phyloP scores from a whole-genome alignment of 1,140 invertebrate genomes.

The Macrotrachela quadricornifera region DNA sequence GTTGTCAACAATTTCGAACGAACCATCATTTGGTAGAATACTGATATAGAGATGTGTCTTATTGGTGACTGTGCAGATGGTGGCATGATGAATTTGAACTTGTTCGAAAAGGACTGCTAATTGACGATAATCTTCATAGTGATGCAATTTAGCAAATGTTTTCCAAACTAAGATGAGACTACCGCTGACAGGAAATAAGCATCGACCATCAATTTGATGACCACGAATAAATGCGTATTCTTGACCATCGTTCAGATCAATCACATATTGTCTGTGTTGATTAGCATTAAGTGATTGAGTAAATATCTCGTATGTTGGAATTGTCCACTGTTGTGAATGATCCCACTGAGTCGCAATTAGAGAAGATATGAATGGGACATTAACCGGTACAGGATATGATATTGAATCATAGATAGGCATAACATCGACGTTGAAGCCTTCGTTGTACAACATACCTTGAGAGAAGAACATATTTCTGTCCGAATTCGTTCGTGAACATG shows the following conservation, averaged over 20 bases:
- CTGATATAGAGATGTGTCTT: slow-evolving; percentile 63
- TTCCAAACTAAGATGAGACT: slow-evolving; percentile 79
- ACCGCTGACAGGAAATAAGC: slow-evolving; percentile 81
- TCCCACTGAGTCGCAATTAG: not conserved
- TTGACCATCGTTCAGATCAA: slow-evolving; percentile 42
- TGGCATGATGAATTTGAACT: slow-evolving; percentile 65
- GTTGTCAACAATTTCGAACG: no score
- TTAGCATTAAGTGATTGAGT: not conserved
- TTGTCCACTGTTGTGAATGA: not conserved
- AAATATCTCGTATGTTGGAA: not conserved
- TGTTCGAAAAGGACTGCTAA: slow-evolving; percentile 64
- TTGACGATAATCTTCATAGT: slow-evolving; percentile 43
- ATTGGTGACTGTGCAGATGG: slow-evolving; percentile 40
- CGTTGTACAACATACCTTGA: slow-evolving; percentile 50
- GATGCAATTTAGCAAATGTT: slow-evolving; percentile 60
- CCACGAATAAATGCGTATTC: slow-evolving; percentile 52
- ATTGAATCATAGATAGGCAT: slow-evolving; percentile 49
- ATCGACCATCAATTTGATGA: slow-evolving; percentile 77
- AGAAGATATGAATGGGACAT: slow-evolving; percentile 59
- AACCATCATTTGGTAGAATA: slow-evolving; percentile 27
- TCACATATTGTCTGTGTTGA: slow-evolving; percentile 38
- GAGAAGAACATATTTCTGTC: no score
- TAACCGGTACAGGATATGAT: slow-evolving; percentile 60
- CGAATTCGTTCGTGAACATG: no score
- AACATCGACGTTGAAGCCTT: slow-evolving; percentile 49